Base-by-base conservation (phyloP, 2,113 vertebrate species). In the Alces alces region DNA sequence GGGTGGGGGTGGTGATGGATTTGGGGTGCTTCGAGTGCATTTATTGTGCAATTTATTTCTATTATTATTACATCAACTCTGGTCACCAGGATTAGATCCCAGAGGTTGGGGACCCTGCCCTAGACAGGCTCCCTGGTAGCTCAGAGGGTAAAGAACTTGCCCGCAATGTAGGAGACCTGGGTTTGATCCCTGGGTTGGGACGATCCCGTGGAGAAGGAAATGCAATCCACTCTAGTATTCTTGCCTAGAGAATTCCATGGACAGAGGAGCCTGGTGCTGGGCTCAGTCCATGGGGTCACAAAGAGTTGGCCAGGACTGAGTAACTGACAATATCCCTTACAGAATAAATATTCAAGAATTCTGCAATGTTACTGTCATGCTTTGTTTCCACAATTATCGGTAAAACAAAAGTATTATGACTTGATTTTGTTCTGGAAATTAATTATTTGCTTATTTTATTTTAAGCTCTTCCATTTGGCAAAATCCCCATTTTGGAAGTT, bases 401-500 rank as follows among this genome's bases (percentile, higher is more conserved):
- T 89, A 93, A 87, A 94, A 78, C 64, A 4, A 21, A 39, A 64
- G 5, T 58, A 76, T 39, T 43, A 11, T 28, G 88, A 84, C 27
- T 60, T 45, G 19, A 39, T 36, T 95, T 88, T 93, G 14, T 43
- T 93, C n/a, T 23, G 30, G 55, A 91, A 45, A 15, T 45, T 96
- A 30, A 93, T 57, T 86, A 19, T 61, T 52, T 52, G 8, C 47
- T 96, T 30, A 11, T 83, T 97, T 47, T 93, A 23, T 39, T 97
- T 84, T 89, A 95, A 99, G 99, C 97, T 95, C 96, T 99, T 85
- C 98, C 98, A 0, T 99, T 99, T 28, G 98, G 98, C 84, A 99
- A 99, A 98, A 58, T 99, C 28, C 99, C 99, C 3, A 15, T 99
- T 95, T 98, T 99, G 97, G 99, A 99, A 97, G 98, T 99, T 0